Base-by-base conservation (phyloP, 2,888 invertebrate species). In the Drosophila paranaensis region DNA sequence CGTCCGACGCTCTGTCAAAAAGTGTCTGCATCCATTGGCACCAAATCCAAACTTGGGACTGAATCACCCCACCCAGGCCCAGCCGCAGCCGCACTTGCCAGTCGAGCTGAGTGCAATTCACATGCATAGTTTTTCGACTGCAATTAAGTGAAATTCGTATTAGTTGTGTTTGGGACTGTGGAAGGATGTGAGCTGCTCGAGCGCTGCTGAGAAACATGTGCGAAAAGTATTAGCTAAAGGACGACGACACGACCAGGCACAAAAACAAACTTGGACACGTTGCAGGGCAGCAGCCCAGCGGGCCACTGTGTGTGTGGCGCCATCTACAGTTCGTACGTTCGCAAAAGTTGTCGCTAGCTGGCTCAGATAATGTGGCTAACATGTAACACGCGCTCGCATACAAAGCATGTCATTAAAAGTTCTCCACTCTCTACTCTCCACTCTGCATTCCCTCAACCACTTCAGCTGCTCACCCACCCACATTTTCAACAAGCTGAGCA, bases 131-230 rank as follows among this genome's bases (percentile, higher is more conserved):
- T 82, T 82, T 78, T 86, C 74, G 71, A 88, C 83, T 77, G 82
- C 86, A 88, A 88, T 86, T 86, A 86, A 86, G 88, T 77, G 80
- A 80, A 82, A 88, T 74, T 86, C 82, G 80, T 83, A 80, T 86
- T 86, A 82, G 82, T 88, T 83, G 71, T 76, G 50, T 43, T 35
- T 53, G 45, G n/a, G 71, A 13, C 16, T 37, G 25, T 45, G 45
- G 14, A 45, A 56, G 60, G 46, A 51, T 58, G 46, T 56, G 43
- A 27, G 55, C 14, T 30, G 53, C 5, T 16, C 43, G 64, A 53
- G 65, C 56, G 58, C 57, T 37, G 57, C 8, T 53, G 63, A 65
- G 56, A 67, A 72, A 72, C 68, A 76, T 72, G 74, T 64, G 70
- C 70, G 71, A 74, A 77, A 72, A 71, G 77, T 77, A 86, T 82